A percentile compares a stretch with the other conserved stretches of the same genome.
phyloP scores from a whole-genome alignment of 92 coral and sea anemone species.

The Heteractis magnifica region DNA sequence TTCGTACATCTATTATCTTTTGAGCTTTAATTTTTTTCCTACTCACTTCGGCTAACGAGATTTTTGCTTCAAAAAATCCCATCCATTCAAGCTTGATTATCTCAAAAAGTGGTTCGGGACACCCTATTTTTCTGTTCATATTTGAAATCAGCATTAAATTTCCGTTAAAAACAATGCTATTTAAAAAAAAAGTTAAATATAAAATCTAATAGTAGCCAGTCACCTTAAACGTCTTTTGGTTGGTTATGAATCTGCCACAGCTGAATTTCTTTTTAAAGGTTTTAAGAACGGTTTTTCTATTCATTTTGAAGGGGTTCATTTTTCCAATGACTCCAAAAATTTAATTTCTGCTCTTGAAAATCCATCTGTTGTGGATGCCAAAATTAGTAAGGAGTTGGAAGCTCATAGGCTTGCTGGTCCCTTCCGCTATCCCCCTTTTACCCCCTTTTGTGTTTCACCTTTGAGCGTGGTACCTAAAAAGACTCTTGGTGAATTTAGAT shows the following conservation, averaged over 20 bases:
- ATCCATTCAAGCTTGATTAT: no score
- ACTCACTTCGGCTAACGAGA: no score
- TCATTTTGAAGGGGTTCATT: constrained; percentile 32
- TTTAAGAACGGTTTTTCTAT: constrained; percentile 33
- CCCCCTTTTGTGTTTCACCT: constrained; percentile 40
- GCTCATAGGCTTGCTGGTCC: constrained; percentile 19
- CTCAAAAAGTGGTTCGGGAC: no score
- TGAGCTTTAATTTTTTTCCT: no score
- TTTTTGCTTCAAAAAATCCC: no score
- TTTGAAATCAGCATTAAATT: no score
- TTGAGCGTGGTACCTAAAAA: constrained; percentile 11
- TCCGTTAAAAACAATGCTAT: no score
- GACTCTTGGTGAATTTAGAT: no score
- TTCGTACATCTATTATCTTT: no score
- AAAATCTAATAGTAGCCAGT: no score
- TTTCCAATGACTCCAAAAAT: not conserved
- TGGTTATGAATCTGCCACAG: constrained; percentile 31
- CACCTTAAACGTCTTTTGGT: constrained; percentile 7
- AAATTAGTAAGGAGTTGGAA: constrained; percentile 10
- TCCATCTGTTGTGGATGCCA: constrained; percentile 17
- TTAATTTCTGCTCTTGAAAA: not conserved
- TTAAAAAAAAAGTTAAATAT: no score
- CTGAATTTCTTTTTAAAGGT: constrained; percentile 23
- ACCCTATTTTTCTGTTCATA: no score
- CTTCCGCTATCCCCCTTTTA: constrained; percentile 28